A percentile compares a stretch with the other conserved stretches of the same genome.
Evolutionary conservation across 1,140 invertebrate genomes (phyloP).

Genomic region (Drosophila navojoa): DNA sequence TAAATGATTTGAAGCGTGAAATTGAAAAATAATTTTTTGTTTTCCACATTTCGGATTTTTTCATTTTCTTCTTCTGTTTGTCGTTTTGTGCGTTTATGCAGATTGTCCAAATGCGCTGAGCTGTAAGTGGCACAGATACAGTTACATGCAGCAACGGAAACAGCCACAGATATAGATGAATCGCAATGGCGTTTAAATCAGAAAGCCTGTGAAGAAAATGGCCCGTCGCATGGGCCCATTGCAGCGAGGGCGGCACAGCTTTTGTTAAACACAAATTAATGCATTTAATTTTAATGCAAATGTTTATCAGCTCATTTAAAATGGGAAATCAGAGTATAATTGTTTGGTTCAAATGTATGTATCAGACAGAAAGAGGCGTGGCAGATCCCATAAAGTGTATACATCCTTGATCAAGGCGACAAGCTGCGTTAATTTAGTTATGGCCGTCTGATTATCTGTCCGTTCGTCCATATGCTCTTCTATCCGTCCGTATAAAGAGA

Average conservation of each 20-base stretch:
- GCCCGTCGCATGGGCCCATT: background rate
- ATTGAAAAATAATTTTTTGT: constrained; percentile 78
- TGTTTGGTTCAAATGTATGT: no score
- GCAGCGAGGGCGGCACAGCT: constrained; percentile 31
- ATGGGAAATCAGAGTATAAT: no score
- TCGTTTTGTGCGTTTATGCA: constrained; percentile 61
- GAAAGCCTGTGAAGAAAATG: constrained; percentile 32
- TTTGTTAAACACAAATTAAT: constrained; percentile 58
- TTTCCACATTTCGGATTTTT: constrained; percentile 13
- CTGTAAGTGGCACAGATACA: constrained; percentile 68
- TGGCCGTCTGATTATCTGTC: no score
- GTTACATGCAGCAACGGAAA: constrained; percentile 15
- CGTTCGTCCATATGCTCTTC: no score
- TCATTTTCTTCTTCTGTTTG: constrained; percentile 23
- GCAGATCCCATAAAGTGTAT: no score
- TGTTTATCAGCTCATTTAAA: no score
- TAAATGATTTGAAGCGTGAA: constrained; percentile 83
- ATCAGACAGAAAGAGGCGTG: no score
- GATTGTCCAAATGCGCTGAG: constrained; percentile 71
- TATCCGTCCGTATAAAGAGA: no score
- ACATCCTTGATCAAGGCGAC: no score
- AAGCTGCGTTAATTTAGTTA: no score
- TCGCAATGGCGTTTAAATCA: constrained; percentile 21
- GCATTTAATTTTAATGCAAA: constrained; percentile 46
- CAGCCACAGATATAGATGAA: constrained; percentile 2